phyloP scores from a whole-genome alignment of 2,888 invertebrate species.

The Tinea semifulvella region DNA sequence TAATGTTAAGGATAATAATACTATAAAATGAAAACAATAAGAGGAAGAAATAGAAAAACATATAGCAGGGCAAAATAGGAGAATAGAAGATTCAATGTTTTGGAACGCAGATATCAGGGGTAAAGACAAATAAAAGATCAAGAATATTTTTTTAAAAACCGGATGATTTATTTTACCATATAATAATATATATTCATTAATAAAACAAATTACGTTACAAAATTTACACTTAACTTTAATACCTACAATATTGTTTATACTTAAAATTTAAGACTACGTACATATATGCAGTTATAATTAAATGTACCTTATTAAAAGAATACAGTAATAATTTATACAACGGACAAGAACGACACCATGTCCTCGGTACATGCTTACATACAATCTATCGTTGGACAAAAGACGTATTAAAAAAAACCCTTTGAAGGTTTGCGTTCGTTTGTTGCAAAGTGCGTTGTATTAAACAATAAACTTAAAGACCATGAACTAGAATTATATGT shows the following conservation, averaged over 20 bases:
- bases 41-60: too few relatives aligned
- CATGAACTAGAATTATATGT: conserved; percentile 35
- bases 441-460: conserved; percentile 27
- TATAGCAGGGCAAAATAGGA: too few relatives aligned
- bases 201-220: conserved; percentile 77
- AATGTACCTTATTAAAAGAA: conserved; percentile 40
- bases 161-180: conserved; percentile 74
- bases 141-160: conserved; percentile 67
- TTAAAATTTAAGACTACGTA: conserved; percentile 66
- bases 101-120: too few relatives aligned
- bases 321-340: conserved; percentile 61
- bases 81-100: too few relatives aligned
- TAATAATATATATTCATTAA: conserved; percentile 74
- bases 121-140: conserved; percentile 37
- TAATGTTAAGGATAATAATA: too few relatives aligned
- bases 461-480: conserved; percentile 13
- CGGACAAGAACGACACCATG: conserved; percentile 36
- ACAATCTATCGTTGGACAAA: conserved; percentile 39
- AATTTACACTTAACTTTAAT: conserved; percentile 74
- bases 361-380: neutral
- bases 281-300: conserved; percentile 60
- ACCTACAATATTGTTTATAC: conserved; percentile 57
- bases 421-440: conserved; percentile 18
- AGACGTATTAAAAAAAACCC: conserved; percentile 40
- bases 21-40: too few relatives aligned